Base-by-base conservation (phyloP, 2,888 invertebrate genomes). In the Drosophila melanosoma region DNA sequence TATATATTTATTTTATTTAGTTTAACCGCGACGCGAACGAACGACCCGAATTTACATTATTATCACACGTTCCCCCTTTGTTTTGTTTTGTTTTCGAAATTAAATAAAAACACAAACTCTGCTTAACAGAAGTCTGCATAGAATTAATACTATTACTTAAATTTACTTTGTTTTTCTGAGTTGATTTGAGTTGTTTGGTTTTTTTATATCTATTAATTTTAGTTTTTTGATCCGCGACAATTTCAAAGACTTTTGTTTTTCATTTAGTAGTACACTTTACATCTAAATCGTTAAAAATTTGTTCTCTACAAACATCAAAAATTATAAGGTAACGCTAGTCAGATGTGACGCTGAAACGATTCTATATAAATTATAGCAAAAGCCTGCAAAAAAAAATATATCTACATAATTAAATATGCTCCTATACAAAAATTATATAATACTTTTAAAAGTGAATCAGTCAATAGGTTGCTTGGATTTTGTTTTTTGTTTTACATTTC, bases 21-120 rank as follows among this genome's bases (percentile, higher is more conserved):
- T 63, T 85, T 81, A 77, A 82, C 76, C 92, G 91, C 93, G 92
- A 91, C 91, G 89, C 90, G 88, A 88, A 89, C 89, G 89, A 87
- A 89, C 91, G 91, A 92, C 89, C 87, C 87, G 87, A 87, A 80
- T 63, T 87, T 87, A 87, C 68, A 74, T 85, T 89, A 85, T 89
- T 91, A 91, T 91, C 91, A 91, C 91, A 91, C 91, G 91, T 86
- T 85, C 90, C 91, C 91, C 90, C 83, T 76, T 45, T 38, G n/a
- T 38, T 40, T 51, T 51, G 42, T 63, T 62, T 72, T 61, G 66
- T 38, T 79, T 83, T 67, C 75, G 63, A 82, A 79, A 77, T 66
- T 26, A 82, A 81, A 81, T 67, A 78, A 83, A 84, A 79, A 58
- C 49, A 70, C 69, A 79, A 76, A 79, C 72, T 29, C 63, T 72